A percentile compares a stretch with the other conserved stretches of the same genome.
Evolutionary conservation across 2,888 invertebrate genomes (phyloP).

Genomic region (Subacronicta megacephala): DNA sequence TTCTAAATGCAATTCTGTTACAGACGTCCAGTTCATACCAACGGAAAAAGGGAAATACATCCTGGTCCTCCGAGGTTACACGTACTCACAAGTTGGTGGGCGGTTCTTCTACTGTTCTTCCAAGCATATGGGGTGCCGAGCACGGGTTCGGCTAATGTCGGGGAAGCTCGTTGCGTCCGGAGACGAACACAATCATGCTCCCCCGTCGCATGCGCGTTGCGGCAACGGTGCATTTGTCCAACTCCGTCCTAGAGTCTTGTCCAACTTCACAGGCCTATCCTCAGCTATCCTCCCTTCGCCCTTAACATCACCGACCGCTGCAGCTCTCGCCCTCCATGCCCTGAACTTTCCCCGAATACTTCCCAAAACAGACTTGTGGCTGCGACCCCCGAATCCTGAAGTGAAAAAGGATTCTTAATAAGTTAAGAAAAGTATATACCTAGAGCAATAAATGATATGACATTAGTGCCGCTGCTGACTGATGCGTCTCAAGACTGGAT

Average conservation of each 20-base stretch:
- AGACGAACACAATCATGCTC: conserved; percentile 83
- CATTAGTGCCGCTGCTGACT: conserved; percentile 28
- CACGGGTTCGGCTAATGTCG: conserved; percentile 78
- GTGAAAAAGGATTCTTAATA: conserved; percentile 74
- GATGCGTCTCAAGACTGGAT: conserved; percentile 9
- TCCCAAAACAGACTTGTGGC: conserved; percentile 84
- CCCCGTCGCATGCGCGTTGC: conserved; percentile 85
- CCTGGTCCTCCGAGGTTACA: conserved; percentile 83
- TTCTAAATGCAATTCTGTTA: conserved; percentile 63
- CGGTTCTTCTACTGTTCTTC: conserved; percentile 87
- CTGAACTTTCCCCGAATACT: conserved; percentile 81
- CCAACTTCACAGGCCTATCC: conserved; percentile 52
- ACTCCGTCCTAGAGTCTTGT: conserved; percentile 74
- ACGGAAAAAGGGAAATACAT: conserved; percentile 87
- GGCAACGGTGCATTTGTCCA: conserved; percentile 86
- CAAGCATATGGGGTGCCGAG: conserved; percentile 85
- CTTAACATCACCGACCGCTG: conserved; percentile 71
- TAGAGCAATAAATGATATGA: conserved; percentile 39
- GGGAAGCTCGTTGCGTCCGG: conserved; percentile 82
- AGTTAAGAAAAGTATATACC: conserved; percentile 24
- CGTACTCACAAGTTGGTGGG: conserved; percentile 87
- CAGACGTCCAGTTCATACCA: conserved; percentile 87
- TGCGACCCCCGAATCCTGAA: conserved; percentile 71
- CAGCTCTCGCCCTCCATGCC: conserved; percentile 78
- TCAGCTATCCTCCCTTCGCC: conserved; percentile 71